phyloP scores from a whole-genome alignment of 2,113 vertebrate genomes.

The Mobula hypostoma region DNA sequence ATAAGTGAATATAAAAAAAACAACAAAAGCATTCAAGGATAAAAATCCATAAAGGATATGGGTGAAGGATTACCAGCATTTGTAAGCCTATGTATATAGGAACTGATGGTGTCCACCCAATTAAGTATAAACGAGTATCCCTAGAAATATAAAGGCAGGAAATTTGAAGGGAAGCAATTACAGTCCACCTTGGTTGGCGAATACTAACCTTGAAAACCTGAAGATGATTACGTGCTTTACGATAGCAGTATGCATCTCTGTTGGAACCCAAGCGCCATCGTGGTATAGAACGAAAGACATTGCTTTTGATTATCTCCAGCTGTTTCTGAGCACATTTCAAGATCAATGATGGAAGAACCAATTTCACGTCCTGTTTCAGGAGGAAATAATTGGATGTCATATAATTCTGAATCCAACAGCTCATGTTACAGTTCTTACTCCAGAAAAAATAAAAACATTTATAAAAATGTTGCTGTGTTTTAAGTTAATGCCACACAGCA shows the following conservation, averaged over 20 bases:
- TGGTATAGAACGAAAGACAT: slow-evolving; percentile 59
- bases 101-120: background rate
- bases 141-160: background rate
- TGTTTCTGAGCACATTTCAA: slow-evolving; percentile 57
- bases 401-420: background rate
- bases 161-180: background rate
- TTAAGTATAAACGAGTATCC: background rate
- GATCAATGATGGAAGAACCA: slow-evolving; percentile 43
- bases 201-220: slow-evolving; percentile 56
- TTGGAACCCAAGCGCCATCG: slow-evolving; percentile 61
- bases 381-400: background rate
- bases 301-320: slow-evolving; percentile 56
- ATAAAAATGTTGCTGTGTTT: background rate
- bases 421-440: background rate
- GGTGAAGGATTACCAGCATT: background rate
- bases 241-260: slow-evolving; percentile 60
- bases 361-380: slow-evolving; percentile 40
- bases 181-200: background rate
- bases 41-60: background rate
- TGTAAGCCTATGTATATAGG: background rate
- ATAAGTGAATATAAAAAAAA: background rate
- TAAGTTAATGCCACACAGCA: background rate
- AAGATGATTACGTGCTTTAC: slow-evolving; percentile 59
- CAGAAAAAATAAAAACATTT: background rate
- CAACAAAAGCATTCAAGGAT: background rate